Base-by-base conservation (phyloP, 2,113 vertebrate species). In the Dendrocopos noguchii region DNA sequence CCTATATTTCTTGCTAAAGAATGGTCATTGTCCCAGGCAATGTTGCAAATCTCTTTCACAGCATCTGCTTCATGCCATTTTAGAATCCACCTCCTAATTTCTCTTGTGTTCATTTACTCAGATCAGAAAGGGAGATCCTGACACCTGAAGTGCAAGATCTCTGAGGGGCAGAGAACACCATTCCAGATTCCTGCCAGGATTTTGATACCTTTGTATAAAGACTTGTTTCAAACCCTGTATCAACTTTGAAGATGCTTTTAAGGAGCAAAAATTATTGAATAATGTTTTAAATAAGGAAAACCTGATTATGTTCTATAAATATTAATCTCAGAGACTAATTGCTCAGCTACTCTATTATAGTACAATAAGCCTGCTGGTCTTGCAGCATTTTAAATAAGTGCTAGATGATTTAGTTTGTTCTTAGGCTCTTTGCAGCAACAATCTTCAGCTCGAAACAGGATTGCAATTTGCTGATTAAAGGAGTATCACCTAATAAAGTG, bases 341-440 rank as follows among this genome's bases (percentile, higher is more conserved):
- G 73, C 84, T 88, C 70, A 92, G 88, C 94, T 95, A 81, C 90
- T 94, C 93, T 83, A 73, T 96, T 97, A 93, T 94, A 88, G 87
- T 95, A 93, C 91, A 96, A 96, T 97, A 96, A 93, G 29, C 90
- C 89, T 96, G 94, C 92, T 96, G 76, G 84, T 95, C 82, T 95
- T 91, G 78, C 82, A 76, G 93, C 96, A 96, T 96, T 97, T 96
- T 89, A 97, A 96, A 53, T 83, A 93, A 97, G 76, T 91, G 88
- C 72, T 90, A 93, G 90, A 94, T 96, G 92, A 97, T 96, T 97
- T 94, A 95, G 92, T 96, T 93, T 96, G 80, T 90, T 91, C 96
- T 94, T 91, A 56, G 22, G 42, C 66, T 97, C 93, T 94, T 91
- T 15, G 6, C 82, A 92, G 83, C 75, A 89, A 94, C 96, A 96